These are phyloP conservation scores for Rotaria macrura DNA, from an alignment of 2,888 invertebrate genomes.

Conservation along the genomic window DNA sequence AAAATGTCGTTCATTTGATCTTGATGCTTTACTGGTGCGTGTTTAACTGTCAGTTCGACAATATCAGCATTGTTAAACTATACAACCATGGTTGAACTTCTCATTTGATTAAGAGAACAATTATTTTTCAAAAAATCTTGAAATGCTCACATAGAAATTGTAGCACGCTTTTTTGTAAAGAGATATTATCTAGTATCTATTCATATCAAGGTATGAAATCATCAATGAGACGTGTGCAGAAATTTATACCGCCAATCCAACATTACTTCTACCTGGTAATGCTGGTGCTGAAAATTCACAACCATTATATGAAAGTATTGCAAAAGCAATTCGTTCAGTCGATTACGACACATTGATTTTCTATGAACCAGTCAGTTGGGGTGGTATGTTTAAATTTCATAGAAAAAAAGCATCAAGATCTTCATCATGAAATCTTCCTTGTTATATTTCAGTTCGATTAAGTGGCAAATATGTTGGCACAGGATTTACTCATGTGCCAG, in stretches of 20 bases:
- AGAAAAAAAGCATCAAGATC: not conserved
- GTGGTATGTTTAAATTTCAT: not conserved
- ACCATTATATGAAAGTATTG: conserved; percentile 38
- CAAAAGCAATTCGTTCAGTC: conserved; percentile 37
- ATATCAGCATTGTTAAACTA: too few species aligned
- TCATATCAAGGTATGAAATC: conserved; percentile 36
- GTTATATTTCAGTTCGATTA: conserved; percentile 34
- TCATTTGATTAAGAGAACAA: too few species aligned
- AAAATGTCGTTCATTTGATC: too few species aligned
- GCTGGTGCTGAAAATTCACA: conserved; percentile 38
- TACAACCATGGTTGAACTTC: too few species aligned
- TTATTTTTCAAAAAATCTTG: too few species aligned
- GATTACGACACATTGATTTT: conserved; percentile 39
- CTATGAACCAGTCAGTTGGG: conserved; percentile 43
- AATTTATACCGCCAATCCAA: conserved; percentile 37
- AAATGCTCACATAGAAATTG: too few species aligned
- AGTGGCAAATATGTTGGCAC: conserved; percentile 36
- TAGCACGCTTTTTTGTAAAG: too few species aligned
- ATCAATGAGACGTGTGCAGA: conserved; percentile 43
- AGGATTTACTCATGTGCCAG: conserved; percentile 39
- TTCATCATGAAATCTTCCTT: too few species aligned
- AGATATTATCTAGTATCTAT: not conserved
- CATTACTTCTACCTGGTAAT: conserved; percentile 38
- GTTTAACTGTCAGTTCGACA: too few species aligned
- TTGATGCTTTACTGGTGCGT: too few species aligned